Conservation (phyloP, 2,113 vertebrate species). For the Sceloporus tristichus region DNA sequence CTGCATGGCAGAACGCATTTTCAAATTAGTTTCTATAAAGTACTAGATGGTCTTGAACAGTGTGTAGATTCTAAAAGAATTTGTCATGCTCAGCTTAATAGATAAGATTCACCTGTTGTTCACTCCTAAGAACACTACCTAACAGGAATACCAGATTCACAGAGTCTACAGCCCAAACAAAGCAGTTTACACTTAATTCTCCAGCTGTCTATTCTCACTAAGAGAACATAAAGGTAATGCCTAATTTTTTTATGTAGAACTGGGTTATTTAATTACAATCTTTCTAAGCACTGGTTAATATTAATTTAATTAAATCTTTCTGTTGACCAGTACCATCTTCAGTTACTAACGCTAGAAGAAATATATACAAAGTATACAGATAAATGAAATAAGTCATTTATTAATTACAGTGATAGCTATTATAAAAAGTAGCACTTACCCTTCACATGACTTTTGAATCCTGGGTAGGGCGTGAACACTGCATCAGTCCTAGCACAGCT, state of each 20-base stretch:
- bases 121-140: not conserved
- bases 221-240: not conserved
- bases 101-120: not conserved
- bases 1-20: not conserved
- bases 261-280: not conserved
- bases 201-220: not conserved
- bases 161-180: not conserved
- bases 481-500: constrained; percentile 99
- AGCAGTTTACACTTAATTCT: not conserved
- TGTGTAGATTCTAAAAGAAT: not conserved
- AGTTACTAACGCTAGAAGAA: too few relatives aligned
- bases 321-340: too few relatives aligned
- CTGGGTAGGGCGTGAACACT: constrained; percentile 95
- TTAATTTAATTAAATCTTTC: not conserved
- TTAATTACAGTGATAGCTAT: constrained; percentile 24
- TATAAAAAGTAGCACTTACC: constrained; percentile 77
- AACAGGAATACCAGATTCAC: not conserved
- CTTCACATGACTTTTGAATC: constrained; percentile 98
- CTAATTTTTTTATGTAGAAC: not conserved
- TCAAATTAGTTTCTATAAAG: constrained; percentile 8
- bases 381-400: not conserved
- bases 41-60: not conserved
- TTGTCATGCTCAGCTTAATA: not conserved
- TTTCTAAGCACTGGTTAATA: not conserved
- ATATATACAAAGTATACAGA: not conserved